Conservation (phyloP, 92 coral and sea anemone species). For the Phenganax subtilis region DNA sequence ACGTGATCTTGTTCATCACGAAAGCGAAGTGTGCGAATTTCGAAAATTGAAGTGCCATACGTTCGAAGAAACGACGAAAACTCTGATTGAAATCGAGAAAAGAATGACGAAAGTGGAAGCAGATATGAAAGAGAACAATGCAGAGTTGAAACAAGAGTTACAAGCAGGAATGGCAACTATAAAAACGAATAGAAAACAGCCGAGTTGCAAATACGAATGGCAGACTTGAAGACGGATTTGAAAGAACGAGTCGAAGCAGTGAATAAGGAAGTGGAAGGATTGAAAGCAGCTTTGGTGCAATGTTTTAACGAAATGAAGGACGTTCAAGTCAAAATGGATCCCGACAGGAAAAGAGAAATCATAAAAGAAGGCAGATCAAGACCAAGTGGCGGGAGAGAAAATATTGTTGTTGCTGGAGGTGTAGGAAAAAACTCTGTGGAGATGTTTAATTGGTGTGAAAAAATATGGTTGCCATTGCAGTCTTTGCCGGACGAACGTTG, state of each 20-base stretch:
- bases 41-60: background rate
- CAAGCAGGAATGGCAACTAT: too few relatives aligned
- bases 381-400: background rate
- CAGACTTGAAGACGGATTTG: background rate
- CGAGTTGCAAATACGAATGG: background rate
- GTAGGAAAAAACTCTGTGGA: background rate
- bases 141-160: too few relatives aligned
- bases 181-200: too few relatives aligned
- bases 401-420: conserved; percentile 17
- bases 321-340: background rate
- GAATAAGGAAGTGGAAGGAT: background rate
- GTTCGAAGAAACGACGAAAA: background rate
- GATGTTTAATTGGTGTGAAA: background rate
- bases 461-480: background rate
- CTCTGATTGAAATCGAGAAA: too few relatives aligned
- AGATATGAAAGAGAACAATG: too few relatives aligned
- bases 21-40: background rate
- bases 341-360: background rate
- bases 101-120: too few relatives aligned
- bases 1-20: background rate
- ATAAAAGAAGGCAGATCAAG: background rate
- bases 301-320: background rate
- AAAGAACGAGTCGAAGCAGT: background rate
- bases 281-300: background rate
- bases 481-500: background rate